phyloP scores from a whole-genome alignment of 2,888 invertebrate genomes.

The Caenorhabditis auriculariae region DNA sequence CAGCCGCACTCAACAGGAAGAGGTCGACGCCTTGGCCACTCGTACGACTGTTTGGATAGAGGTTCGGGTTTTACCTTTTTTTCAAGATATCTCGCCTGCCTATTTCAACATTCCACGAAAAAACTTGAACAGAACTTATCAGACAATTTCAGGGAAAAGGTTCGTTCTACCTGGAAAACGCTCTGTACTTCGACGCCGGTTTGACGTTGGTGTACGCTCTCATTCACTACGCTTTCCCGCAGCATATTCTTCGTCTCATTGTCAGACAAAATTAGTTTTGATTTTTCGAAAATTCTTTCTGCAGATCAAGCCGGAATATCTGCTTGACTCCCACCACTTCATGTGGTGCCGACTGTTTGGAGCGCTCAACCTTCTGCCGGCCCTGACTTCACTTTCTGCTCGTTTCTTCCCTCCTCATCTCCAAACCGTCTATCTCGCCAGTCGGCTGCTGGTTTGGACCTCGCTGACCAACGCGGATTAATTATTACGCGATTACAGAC shows the following conservation, averaged over 20 bases:
- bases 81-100: slow-evolving; percentile 10
- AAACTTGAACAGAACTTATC: background rate
- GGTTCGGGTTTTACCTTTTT: slow-evolving; percentile 18
- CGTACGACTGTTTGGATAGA: slow-evolving; percentile 52
- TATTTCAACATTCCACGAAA: too few relatives aligned
- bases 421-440: slow-evolving; percentile 45
- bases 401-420: slow-evolving; percentile 36
- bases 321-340: slow-evolving; percentile 52
- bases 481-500: too few relatives aligned
- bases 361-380: slow-evolving; percentile 35
- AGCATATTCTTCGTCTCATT: slow-evolving; percentile 49
- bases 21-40: slow-evolving; percentile 47
- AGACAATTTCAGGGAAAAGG: slow-evolving; percentile 35
- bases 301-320: slow-evolving; percentile 49
- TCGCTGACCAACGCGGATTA: too few relatives aligned
- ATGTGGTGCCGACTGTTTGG: slow-evolving; percentile 57
- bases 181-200: slow-evolving; percentile 50
- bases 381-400: slow-evolving; percentile 48
- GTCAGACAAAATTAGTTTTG: slow-evolving; percentile 26
- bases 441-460: slow-evolving; percentile 44
- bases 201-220: slow-evolving; percentile 46
- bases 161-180: slow-evolving; percentile 41
- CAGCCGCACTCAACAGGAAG: slow-evolving; percentile 34
- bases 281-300: slow-evolving; percentile 4
- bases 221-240: slow-evolving; percentile 56